Evolutionary conservation across 2,797 vertebrate species (phyloP).

Genomic region (Gadopsis marmoratus): DNA sequence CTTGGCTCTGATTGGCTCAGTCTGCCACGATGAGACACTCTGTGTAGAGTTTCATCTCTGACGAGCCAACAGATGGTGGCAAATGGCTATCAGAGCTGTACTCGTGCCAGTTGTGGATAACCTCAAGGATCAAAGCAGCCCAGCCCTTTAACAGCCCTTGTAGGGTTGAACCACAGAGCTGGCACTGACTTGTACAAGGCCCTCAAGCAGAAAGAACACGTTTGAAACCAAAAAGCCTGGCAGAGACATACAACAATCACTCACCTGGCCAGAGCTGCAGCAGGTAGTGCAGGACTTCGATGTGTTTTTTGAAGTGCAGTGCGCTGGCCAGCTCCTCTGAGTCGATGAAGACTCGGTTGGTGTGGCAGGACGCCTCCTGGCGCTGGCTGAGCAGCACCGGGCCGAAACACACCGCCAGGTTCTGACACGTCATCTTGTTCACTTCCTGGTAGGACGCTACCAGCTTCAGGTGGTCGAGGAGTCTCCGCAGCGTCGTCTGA

Average conservation of each 20-base stretch:
- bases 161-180: conserved; percentile 54
- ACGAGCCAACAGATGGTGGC: conserved; percentile 67
- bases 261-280: conserved; percentile 98
- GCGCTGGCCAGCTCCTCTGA: conserved; percentile 97
- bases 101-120: conserved; percentile 52
- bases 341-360: conserved; percentile 95
- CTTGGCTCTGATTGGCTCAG: conserved; percentile 50
- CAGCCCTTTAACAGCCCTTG: conserved; percentile 43
- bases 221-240: background rate
- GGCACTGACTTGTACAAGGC: conserved; percentile 27
- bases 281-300: conserved; percentile 98
- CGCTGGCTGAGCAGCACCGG: conserved; percentile 95
- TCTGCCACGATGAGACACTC: conserved; percentile 53
- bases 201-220: background rate
- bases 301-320: conserved; percentile 98
- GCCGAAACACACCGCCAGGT: conserved; percentile 97
- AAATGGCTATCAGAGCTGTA: conserved; percentile 61
- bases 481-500: conserved; percentile 93
- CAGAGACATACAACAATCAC: background rate
- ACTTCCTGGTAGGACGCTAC: conserved; percentile 95
- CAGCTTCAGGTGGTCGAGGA: conserved; percentile 95
- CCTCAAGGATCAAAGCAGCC: conserved; percentile 70
- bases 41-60: conserved; percentile 61
- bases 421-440: conserved; percentile 99
- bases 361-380: conserved; percentile 93